Percentiles rank a stretch among this genome's conserved stretches.
Conservation (phyloP, 2,888 invertebrate genomes). For the Andricus quercusramuli region DNA sequence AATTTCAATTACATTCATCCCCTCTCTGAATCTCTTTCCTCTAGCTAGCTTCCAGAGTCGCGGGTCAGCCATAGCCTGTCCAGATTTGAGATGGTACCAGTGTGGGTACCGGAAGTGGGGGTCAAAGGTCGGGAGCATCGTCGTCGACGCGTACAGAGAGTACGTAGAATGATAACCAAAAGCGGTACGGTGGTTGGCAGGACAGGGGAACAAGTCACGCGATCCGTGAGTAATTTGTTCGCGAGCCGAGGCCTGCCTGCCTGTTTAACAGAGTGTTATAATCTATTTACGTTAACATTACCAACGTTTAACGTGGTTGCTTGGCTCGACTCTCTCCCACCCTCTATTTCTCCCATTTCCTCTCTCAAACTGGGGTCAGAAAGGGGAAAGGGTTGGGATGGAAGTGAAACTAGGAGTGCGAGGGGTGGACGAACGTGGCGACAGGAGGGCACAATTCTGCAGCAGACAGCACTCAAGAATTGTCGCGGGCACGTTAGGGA, state of each 20-base stretch:
- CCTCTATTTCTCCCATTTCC: conserved; percentile 49
- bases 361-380: conserved; percentile 68
- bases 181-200: conserved; percentile 75
- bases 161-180: conserved; percentile 75
- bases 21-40: not conserved
- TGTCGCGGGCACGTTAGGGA: conserved; percentile 78
- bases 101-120: conserved; percentile 37
- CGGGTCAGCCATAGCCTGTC: conserved; percentile 47
- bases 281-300: conserved; percentile 79
- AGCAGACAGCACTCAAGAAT: conserved; percentile 78
- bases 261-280: conserved; percentile 79
- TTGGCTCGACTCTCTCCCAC: conserved; percentile 60
- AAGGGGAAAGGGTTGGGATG: conserved; percentile 62
- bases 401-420: conserved; percentile 57
- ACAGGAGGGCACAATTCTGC: conserved; percentile 68
- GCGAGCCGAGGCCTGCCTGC: conserved; percentile 74
- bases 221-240: conserved; percentile 78
- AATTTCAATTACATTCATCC: conserved; percentile 6
- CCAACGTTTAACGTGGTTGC: conserved; percentile 78
- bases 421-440: conserved; percentile 55
- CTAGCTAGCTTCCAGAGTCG: conserved; percentile 46
- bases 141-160: conserved; percentile 68
- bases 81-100: conserved; percentile 13
- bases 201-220: conserved; percentile 78
- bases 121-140: conserved; percentile 55